Percentiles rank a stretch among this genome's conserved stretches.
phyloP scores from a whole-genome alignment of 1,140 invertebrate genomes.

The Drosophila lacertosa region DNA sequence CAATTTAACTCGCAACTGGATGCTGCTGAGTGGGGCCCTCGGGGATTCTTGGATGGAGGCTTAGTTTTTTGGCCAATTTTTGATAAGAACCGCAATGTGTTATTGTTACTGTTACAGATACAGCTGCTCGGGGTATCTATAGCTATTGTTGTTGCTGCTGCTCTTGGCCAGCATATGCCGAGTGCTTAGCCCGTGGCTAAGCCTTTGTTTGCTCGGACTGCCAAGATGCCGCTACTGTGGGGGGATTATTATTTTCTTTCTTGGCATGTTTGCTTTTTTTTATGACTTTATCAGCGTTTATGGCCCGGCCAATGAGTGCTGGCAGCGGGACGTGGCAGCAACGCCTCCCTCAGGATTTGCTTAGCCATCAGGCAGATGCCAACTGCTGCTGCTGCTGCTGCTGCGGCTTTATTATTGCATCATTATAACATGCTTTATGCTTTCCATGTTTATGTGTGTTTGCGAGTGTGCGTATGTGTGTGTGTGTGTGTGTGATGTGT shows the following conservation, averaged over 20 bases:
- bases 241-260: slow-evolving; percentile 30
- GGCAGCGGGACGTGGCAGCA: slow-evolving; percentile 23
- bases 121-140: not conserved
- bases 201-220: slow-evolving; percentile 61
- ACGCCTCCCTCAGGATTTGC: slow-evolving; percentile 59
- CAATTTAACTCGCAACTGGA: slow-evolving; percentile 61
- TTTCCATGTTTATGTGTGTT: not conserved
- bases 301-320: slow-evolving; percentile 26
- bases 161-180: slow-evolving; percentile 37
- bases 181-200: slow-evolving; percentile 23
- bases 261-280: slow-evolving; percentile 37
- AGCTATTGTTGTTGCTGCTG: not conserved
- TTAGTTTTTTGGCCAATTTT: slow-evolving; percentile 24
- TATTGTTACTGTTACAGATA: slow-evolving; percentile 31
- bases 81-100: slow-evolving; percentile 65
- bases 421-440: slow-evolving; percentile 70
- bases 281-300: slow-evolving; percentile 75
- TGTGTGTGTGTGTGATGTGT: slow-evolving; percentile 3
- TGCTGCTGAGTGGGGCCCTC: slow-evolving; percentile 36
- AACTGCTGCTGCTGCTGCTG: slow-evolving; percentile 16
- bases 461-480: slow-evolving; percentile 1
- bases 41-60: slow-evolving; percentile 18
- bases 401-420: slow-evolving; percentile 78
- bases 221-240: slow-evolving; percentile 36
- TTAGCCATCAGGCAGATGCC: slow-evolving; percentile 31